Evolutionary conservation across 2,888 invertebrate genomes (phyloP).

Genomic region (Schizotus pectinicornis): DNA sequence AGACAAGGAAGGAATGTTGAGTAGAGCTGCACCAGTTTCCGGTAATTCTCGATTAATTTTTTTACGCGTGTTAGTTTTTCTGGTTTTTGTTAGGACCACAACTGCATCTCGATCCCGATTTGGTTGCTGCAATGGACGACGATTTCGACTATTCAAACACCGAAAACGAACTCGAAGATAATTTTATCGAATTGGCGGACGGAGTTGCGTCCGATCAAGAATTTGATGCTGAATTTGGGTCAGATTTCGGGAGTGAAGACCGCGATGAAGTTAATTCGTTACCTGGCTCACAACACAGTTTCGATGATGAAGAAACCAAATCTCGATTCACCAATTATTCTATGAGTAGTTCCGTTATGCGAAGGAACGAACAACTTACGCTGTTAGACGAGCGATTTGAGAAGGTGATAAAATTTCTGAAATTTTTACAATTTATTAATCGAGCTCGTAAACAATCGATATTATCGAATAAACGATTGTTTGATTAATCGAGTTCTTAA

Average conservation of each 20-base stretch:
- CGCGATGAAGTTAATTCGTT: constrained; percentile 59
- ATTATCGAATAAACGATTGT: too few species aligned
- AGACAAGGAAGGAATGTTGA: constrained; percentile 83
- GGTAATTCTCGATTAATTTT: constrained; percentile 1
- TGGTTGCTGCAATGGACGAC: constrained; percentile 91
- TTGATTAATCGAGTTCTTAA: too few species aligned
- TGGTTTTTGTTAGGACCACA: constrained; percentile 65
- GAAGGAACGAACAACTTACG: constrained; percentile 81
- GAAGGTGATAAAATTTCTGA: too few species aligned
- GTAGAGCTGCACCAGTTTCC: constrained; percentile 74
- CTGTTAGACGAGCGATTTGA: constrained; percentile 89
- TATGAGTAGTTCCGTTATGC: constrained; percentile 89
- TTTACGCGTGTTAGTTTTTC: too few species aligned
- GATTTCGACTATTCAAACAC: constrained; percentile 88
- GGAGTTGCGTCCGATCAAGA: constrained; percentile 59
- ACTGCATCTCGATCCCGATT: constrained; percentile 86
- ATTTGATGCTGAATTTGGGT: constrained; percentile 55
- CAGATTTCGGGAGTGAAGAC: constrained; percentile 51
- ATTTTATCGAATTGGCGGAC: constrained; percentile 87
- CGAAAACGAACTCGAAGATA: constrained; percentile 86
- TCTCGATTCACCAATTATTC: constrained; percentile 93
- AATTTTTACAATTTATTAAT: too few species aligned
- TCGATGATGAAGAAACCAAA: constrained; percentile 76
- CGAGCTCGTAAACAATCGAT: too few species aligned
- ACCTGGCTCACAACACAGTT: constrained; percentile 58